Conservation (phyloP, 1,140 invertebrate species). For the Drosophila repleta region DNA sequence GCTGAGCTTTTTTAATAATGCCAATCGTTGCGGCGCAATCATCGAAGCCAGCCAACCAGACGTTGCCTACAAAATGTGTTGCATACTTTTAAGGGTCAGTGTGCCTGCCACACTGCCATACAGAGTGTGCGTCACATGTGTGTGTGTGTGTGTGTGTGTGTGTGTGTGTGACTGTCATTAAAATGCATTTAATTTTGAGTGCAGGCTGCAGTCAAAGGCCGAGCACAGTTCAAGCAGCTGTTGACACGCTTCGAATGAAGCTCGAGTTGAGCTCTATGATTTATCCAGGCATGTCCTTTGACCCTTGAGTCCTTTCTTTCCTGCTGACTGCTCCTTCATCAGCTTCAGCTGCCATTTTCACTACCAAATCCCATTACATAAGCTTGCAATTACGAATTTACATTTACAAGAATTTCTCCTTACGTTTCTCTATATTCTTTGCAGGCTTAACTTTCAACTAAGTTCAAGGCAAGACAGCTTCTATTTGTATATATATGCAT, state of each 20-base stretch:
- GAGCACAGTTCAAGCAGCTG: constrained; percentile 4
- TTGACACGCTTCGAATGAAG: constrained; percentile 20
- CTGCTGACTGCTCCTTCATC: not conserved
- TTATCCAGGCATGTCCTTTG: not conserved
- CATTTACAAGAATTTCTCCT: constrained; percentile 17
- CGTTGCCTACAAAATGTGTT: constrained; percentile 16
- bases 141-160: not conserved
- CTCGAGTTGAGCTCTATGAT: constrained; percentile 36
- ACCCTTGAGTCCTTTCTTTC: not conserved
- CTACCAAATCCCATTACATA: constrained; percentile 47
- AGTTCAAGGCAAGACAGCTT: not conserved
- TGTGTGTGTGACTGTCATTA: constrained; percentile 36
- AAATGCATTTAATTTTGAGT: constrained; percentile 36
- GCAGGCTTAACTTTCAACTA: constrained; percentile 42
- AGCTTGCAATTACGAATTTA: constrained; percentile 46
- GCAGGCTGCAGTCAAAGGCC: constrained; percentile 18
- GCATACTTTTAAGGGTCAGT: constrained; percentile 34
- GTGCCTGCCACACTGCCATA: constrained; percentile 1
- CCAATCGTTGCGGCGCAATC: constrained; percentile 13
- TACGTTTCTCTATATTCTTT: constrained; percentile 31
- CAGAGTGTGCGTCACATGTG: too few relatives aligned
- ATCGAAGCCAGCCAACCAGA: not conserved
- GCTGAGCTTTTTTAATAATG: constrained; percentile 10
- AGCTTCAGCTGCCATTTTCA: constrained; percentile 6
- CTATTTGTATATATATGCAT: not conserved